Percentiles rank a stretch among this genome's conserved stretches.
These are phyloP conservation scores for Drosophila cognata DNA, from an alignment of 2,888 invertebrate genomes.

Conservation along the genomic window DNA sequence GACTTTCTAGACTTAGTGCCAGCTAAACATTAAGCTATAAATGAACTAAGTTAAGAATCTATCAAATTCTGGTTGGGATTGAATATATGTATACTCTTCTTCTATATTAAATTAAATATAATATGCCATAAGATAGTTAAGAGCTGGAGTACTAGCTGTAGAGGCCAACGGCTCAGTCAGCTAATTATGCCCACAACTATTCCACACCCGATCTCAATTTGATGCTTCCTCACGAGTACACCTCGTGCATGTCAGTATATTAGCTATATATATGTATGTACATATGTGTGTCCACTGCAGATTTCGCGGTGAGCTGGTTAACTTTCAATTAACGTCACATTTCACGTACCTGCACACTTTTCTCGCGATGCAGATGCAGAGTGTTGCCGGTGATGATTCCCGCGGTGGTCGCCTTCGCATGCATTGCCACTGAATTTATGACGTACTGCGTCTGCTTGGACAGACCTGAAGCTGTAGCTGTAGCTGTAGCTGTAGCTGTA, in stretches of 20 bases:
- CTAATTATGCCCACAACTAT: too few species aligned
- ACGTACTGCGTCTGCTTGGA: constrained; percentile 69
- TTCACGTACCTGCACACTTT: constrained; percentile 72
- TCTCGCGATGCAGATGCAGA: constrained; percentile 66
- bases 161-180: not conserved
- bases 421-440: constrained; percentile 75
- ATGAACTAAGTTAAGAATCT: not conserved
- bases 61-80: not conserved
- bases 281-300: not conserved
- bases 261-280: not conserved
- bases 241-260: constrained; percentile 7
- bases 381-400: constrained; percentile 70
- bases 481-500: constrained; percentile 1
- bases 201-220: fast-evolving
- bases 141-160: not conserved
- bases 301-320: constrained; percentile 34
- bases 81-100: not conserved
- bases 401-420: constrained; percentile 71
- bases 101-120: not conserved
- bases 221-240: not conserved
- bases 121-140: too few species aligned
- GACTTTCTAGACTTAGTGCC: fast-evolving
- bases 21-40: not conserved
- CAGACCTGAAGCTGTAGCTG: constrained; percentile 37
- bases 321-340: constrained; percentile 65